A percentile compares a stretch with the other conserved stretches of the same genome.
These are phyloP conservation scores for Sycophila texana DNA, from an alignment of 2,888 invertebrate species.

Conservation along the genomic window DNA sequence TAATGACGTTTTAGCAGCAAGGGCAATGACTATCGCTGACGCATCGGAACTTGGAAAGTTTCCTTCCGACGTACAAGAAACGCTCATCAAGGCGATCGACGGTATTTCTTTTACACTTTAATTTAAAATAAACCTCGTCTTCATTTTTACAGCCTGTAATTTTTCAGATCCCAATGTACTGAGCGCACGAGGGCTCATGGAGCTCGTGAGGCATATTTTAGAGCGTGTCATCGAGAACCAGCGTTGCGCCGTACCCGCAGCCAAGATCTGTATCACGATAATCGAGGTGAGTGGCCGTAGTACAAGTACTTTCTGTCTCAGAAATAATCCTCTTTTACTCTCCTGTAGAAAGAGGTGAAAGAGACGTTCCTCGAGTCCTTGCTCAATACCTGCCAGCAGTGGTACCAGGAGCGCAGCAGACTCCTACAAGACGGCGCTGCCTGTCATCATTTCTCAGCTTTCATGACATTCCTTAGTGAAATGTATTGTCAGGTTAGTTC, in stretches of 20 bases:
- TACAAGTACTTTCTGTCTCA: background rate
- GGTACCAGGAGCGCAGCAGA: constrained; percentile 90
- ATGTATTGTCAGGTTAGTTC: constrained; percentile 85
- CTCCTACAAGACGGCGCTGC: constrained; percentile 73
- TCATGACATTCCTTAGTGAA: constrained; percentile 93
- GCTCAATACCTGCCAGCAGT: constrained; percentile 92
- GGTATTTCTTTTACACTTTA: constrained; percentile 74
- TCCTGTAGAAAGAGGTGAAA: constrained; percentile 83
- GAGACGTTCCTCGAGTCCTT: constrained; percentile 93
- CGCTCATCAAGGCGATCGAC: constrained; percentile 86
- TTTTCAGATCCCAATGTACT: constrained; percentile 86
- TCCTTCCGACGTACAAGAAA: constrained; percentile 83
- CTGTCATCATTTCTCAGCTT: constrained; percentile 78
- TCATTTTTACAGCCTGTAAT: too few species aligned
- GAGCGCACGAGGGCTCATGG: constrained; percentile 86
- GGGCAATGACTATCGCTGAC: constrained; percentile 78
- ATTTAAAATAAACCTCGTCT: too few species aligned
- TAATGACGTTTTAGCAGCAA: constrained; percentile 82
- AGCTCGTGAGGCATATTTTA: constrained; percentile 88
- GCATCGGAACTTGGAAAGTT: constrained; percentile 87
- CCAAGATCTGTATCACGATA: constrained; percentile 89
- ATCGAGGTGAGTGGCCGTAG: constrained; percentile 79
- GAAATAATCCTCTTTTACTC: background rate
- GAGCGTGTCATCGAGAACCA: constrained; percentile 88
- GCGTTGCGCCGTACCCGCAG: constrained; percentile 88